A percentile compares a stretch with the other conserved stretches of the same genome.
These are phyloP conservation scores for Rhinatrema bivittatum DNA, from an alignment of 2,797 vertebrate genomes.

Conservation along the genomic window DNA sequence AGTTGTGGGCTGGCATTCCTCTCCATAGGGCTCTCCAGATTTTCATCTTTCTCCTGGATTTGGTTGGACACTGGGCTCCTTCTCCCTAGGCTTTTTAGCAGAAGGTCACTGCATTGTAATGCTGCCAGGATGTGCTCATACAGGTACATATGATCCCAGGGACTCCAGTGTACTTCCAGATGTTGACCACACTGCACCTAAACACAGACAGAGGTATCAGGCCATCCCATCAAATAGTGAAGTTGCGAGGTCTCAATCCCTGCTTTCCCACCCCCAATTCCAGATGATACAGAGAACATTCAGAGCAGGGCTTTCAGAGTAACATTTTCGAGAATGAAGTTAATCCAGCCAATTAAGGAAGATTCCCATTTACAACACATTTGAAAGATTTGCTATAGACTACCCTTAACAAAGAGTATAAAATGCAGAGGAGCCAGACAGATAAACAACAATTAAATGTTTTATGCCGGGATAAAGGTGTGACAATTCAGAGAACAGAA, in stretches of 20 bases:
- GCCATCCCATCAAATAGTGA: neutral
- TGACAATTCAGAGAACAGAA: too few relatives aligned
- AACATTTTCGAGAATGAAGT: too few relatives aligned
- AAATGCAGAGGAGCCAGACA: too few relatives aligned
- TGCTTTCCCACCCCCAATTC: too few relatives aligned
- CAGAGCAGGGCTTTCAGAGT: too few relatives aligned
- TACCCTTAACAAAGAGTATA: too few relatives aligned
- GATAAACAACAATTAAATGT: too few relatives aligned
- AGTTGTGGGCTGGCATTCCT: constrained; percentile 10
- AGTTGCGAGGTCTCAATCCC: neutral
- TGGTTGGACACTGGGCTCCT: neutral
- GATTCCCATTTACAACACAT: too few relatives aligned
- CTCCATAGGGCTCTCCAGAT: neutral
- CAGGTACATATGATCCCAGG: constrained; percentile 86
- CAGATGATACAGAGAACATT: too few relatives aligned
- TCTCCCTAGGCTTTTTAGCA: constrained; percentile 34
- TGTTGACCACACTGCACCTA: constrained; percentile 69
- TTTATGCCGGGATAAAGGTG: too few relatives aligned
- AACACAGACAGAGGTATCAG: neutral
- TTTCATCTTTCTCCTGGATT: neutral
- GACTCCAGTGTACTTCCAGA: constrained; percentile 76
- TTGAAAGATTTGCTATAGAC: too few relatives aligned
- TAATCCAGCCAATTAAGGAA: too few relatives aligned
- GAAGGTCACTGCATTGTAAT: constrained; percentile 56
- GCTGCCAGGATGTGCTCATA: constrained; percentile 81